Evolutionary conservation across 1,140 invertebrate genomes (phyloP).

Genomic region (Drosophila repletoides): DNA sequence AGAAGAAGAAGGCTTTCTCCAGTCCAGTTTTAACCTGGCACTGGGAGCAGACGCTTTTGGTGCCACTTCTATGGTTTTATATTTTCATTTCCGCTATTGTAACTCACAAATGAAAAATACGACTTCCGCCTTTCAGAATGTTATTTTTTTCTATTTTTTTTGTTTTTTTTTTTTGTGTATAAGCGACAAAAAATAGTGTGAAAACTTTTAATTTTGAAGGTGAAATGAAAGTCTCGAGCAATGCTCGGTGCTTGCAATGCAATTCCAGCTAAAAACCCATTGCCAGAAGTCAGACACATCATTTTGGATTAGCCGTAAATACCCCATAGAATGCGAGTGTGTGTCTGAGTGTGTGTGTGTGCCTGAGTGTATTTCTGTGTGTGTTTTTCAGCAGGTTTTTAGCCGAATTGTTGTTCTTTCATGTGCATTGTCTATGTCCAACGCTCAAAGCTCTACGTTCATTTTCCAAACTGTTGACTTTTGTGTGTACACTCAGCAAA

Average conservation of each 20-base stretch:
- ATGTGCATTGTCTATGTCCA: conserved; percentile 68
- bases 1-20: neutral
- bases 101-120: conserved; percentile 66
- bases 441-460: too few species aligned
- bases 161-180: conserved; percentile 11
- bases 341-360: conserved; percentile 4
- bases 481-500: conserved; percentile 41
- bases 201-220: conserved; percentile 56
- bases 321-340: conserved; percentile 42
- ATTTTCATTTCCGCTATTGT: conserved; percentile 72
- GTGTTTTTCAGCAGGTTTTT: conserved; percentile 27
- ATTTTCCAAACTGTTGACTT: conserved; percentile 70
- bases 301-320: conserved; percentile 71
- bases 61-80: conserved; percentile 68
- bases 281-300: conserved; percentile 71
- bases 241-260: conserved; percentile 61
- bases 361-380: conserved; percentile 2
- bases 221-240: conserved; percentile 64
- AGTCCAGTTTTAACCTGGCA: conserved; percentile 11
- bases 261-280: conserved; percentile 13
- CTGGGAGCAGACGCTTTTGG: neutral
- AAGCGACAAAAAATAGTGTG: conserved; percentile 18
- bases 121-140: conserved; percentile 45
- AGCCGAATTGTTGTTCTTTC: conserved; percentile 20
- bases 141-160: neutral